phyloP scores from a whole-genome alignment of 2,888 invertebrate genomes.

The Tipula lateralis region DNA sequence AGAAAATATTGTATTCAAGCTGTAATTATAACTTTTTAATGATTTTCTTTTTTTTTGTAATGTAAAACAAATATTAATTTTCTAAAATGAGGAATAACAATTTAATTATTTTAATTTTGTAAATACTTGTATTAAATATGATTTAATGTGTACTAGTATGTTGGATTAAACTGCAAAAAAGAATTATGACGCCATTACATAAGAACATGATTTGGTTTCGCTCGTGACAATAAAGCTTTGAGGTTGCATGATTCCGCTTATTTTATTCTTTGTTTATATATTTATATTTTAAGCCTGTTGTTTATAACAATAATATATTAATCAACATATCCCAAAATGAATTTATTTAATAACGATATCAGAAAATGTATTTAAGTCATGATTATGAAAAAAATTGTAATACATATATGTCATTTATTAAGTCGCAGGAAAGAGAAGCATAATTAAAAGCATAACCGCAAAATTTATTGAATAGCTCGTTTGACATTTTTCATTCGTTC shows the following conservation, averaged over 20 bases:
- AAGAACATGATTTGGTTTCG: neutral
- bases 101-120: neutral
- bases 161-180: neutral
- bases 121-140: neutral
- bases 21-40: neutral
- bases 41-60: neutral
- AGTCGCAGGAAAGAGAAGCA: too few species aligned
- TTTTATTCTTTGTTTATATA: neutral
- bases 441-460: too few species aligned
- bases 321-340: too few species aligned
- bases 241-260: neutral
- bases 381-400: too few species aligned
- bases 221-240: neutral
- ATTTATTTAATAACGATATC: too few species aligned
- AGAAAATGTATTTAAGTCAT: too few species aligned
- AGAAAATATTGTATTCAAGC: neutral
- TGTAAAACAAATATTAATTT: neutral
- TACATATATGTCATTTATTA: too few species aligned
- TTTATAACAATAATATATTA: neutral
- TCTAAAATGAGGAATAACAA: neutral
- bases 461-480: too few species aligned
- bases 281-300: neutral
- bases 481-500: too few species aligned
- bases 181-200: neutral
- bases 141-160: too few species aligned